Percentiles rank a stretch among this genome's conserved stretches.
Conservation (phyloP, 2,797 vertebrate species). For the Florisuga fusca region DNA sequence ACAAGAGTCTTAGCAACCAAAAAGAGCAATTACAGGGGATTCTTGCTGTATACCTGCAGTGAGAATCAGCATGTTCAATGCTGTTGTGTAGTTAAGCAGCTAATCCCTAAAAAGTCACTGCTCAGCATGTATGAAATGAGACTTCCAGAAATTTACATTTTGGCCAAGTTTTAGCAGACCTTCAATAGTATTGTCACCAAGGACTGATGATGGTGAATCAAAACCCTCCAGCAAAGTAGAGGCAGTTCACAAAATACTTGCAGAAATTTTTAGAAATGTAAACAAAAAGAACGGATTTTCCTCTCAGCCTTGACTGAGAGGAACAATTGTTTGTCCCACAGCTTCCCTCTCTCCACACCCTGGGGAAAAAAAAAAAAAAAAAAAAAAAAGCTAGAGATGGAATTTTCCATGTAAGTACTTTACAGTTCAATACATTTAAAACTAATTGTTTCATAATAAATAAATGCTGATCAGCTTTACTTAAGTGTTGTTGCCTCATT, state of each 20-base stretch:
- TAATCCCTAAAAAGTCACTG: constrained; percentile 38
- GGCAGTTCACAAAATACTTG: not conserved
- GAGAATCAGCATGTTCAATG: not conserved
- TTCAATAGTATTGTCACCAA: not conserved
- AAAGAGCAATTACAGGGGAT: constrained; percentile 12
- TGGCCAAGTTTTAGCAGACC: not conserved
- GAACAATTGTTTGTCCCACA: constrained; percentile 13
- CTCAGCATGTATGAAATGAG: constrained; percentile 38
- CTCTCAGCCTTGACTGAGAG: not conserved
- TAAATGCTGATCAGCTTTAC: not conserved
- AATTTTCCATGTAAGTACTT: not conserved
- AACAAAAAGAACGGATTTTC: not conserved
- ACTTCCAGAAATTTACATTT: constrained; percentile 21
- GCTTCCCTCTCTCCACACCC: not conserved
- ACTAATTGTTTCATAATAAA: not conserved
- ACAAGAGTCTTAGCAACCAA: not conserved
- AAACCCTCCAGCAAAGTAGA: not conserved
- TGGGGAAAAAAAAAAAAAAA: not conserved
- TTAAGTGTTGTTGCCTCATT: not conserved
- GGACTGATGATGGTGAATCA: not conserved
- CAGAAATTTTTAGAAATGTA: not conserved
- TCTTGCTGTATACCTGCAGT: constrained; percentile 1
- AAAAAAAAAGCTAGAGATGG: not conserved
- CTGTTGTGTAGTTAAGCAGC: not conserved
- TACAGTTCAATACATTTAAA: not conserved